These are phyloP conservation scores for Triops cancriformis DNA, from an alignment of 1,140 invertebrate genomes.

Conservation along the genomic window DNA sequence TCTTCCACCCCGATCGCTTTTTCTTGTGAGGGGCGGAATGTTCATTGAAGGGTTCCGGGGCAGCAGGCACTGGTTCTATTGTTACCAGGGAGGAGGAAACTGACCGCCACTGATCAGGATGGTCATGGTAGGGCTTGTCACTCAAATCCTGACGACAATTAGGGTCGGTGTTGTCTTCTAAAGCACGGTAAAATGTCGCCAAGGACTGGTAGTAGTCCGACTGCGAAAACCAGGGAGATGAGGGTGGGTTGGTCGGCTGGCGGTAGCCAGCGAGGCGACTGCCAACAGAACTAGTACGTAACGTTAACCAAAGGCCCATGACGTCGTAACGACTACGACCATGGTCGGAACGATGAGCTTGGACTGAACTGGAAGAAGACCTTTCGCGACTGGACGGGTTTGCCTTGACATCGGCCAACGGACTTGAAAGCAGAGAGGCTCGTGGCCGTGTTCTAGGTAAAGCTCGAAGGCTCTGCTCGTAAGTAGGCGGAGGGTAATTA, in stretches of 20 bases:
- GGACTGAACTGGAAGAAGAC: background rate
- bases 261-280: background rate
- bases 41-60: background rate
- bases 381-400: background rate
- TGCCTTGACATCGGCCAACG: background rate
- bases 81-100: background rate
- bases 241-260: background rate
- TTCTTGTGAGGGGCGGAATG: background rate
- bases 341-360: background rate
- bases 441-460: background rate
- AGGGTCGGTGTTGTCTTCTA: background rate
- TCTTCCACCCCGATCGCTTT: background rate
- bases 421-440: background rate
- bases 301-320: background rate
- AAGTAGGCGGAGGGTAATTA: conserved; percentile 1
- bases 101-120: background rate
- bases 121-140: background rate
- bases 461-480: background rate
- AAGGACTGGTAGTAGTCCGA: background rate
- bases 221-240: background rate
- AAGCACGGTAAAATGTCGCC: background rate
- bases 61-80: background rate
- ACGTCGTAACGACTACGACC: background rate
- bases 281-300: background rate
- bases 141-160: background rate